Base-by-base conservation (phyloP, 2,113 vertebrate species). In the Clupea harengus region DNA sequence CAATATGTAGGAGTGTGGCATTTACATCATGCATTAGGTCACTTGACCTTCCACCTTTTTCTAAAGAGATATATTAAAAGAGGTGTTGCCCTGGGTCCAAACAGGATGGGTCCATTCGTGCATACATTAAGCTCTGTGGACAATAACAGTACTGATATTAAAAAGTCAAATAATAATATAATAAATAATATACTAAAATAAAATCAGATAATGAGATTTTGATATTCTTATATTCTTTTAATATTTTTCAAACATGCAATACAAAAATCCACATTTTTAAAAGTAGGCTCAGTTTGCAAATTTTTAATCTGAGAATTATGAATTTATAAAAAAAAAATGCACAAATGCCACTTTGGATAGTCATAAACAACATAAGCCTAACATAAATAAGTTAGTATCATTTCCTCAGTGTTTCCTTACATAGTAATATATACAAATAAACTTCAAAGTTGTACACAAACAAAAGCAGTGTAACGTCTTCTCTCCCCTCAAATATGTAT, bases 301-400 rank as follows among this genome's bases (percentile, higher is more conserved):
- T 95, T 93, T 96, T 95, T 96, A 91, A 93, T 94, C 95, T 95
- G 93, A 92, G 91, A 93, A 93, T 92, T 94, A 94, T 92, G 93
- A 94, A 89, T 94, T 94, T 96, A 97, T 95, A 96, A 96, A 95
- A 39, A 39, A 39, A 39, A 96, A 96, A 96, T 94, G 95, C 95
- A 97, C 93, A 96, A 92, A 95, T 88, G 95, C 95, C 94, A 93
- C 96, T 99, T 98, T 97, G 96, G 97, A 95, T 96, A 95, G 91
- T 93, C 93, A 91, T 92, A 94, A 94, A 96, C 91, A 94, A 93
- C 84, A 94, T 95, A 96, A 96, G 94, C 89, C 94, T 91, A 95
- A 98, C 96, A 98, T 98, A 99, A 99, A 99, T 99, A 99, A 99
- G 96, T 99, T 98, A 99, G 97, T 99, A 97, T 95, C 97, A 95